Evolutionary conservation across 2,888 invertebrate genomes (phyloP).

Genomic region (Cerastis rubricosa): DNA sequence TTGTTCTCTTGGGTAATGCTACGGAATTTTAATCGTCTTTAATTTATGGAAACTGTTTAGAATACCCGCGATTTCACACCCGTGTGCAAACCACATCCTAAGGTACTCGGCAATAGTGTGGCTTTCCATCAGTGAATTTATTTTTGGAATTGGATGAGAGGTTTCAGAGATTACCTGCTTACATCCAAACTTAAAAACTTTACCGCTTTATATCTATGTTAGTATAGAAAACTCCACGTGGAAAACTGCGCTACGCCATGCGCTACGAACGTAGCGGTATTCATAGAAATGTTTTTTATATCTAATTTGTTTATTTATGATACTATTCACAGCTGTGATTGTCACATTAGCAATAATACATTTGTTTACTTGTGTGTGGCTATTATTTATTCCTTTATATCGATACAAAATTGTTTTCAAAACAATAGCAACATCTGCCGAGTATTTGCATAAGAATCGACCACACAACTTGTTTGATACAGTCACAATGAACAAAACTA

Average conservation of each 20-base stretch:
- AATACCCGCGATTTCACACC: not conserved
- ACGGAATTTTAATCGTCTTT: slow-evolving; percentile 35
- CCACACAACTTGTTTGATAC: slow-evolving; percentile 6
- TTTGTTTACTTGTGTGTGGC: not conserved
- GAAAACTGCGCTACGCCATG: not conserved
- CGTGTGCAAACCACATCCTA: not conserved
- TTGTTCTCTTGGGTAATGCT: slow-evolving; percentile 31
- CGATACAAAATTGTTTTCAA: slow-evolving; percentile 20
- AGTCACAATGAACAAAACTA: slow-evolving; percentile 20
- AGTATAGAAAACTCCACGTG: not conserved
- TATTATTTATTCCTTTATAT: slow-evolving; percentile 20
- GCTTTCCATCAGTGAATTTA: not conserved
- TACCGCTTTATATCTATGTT: not conserved
- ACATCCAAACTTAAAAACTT: not conserved
- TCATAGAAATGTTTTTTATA: not conserved
- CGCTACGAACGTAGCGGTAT: not conserved
- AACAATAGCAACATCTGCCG: slow-evolving; percentile 3
- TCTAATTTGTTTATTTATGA: not conserved
- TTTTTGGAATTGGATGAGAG: not conserved
- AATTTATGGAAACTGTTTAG: slow-evolving; percentile 6
- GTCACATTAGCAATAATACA: not conserved
- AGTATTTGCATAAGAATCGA: slow-evolving; percentile 44
- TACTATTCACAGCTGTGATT: slow-evolving; percentile 4
- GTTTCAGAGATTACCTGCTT: not conserved
- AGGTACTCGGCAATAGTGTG: not conserved